Percentiles rank a stretch among this genome's conserved stretches.
Evolutionary conservation across 2,797 vertebrate genomes (phyloP).

Genomic region (Glossophaga mutica): DNA sequence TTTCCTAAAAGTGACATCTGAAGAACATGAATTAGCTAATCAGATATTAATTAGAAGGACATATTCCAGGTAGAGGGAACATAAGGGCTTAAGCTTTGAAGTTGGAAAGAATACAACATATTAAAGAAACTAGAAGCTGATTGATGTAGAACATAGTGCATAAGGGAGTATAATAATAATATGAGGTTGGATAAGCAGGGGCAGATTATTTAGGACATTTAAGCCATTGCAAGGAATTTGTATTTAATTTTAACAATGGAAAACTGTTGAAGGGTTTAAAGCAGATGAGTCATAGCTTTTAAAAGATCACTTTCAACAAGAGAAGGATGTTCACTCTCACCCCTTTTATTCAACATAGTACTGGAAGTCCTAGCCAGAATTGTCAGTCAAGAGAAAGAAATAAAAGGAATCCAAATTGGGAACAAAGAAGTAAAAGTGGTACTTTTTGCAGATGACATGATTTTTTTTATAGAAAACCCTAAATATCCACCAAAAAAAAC

Average conservation of each 20-base stretch:
- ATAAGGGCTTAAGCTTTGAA: not conserved
- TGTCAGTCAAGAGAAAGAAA: not conserved
- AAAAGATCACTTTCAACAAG: not conserved
- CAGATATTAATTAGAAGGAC: not conserved
- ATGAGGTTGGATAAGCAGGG: not conserved
- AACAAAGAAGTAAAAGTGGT: not conserved
- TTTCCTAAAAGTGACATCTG: not conserved
- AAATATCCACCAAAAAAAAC: not conserved
- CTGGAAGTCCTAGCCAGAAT: not conserved
- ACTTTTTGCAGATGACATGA: not conserved
- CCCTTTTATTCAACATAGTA: not conserved
- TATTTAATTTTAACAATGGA: constrained; percentile 3
- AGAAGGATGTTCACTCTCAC: not conserved
- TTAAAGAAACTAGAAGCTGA: not conserved
- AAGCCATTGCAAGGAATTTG: not conserved
- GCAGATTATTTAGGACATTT: not conserved
- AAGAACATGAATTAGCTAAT: not conserved
- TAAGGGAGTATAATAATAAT: not conserved
- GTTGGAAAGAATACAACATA: not conserved
- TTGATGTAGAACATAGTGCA: not conserved
- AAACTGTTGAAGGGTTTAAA: not conserved
- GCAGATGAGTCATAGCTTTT: not conserved
- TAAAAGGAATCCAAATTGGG: not conserved
- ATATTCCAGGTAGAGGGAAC: not conserved
- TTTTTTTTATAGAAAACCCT: not conserved